Percentiles rank a stretch among this genome's conserved stretches.
phyloP scores from a whole-genome alignment of 2,797 vertebrate species.

The Anguilla marmorata region DNA sequence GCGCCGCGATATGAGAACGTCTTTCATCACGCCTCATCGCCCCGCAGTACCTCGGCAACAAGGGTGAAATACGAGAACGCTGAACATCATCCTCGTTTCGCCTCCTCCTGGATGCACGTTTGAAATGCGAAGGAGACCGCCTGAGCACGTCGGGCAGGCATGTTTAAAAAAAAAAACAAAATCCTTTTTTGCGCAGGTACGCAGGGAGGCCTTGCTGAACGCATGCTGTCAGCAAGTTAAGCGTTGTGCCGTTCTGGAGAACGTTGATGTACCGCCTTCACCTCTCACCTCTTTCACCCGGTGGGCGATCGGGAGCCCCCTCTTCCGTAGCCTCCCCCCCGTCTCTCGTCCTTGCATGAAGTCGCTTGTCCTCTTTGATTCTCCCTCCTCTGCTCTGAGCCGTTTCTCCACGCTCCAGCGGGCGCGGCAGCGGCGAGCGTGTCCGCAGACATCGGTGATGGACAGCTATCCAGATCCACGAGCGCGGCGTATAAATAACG shows the following conservation, averaged over 20 bases:
- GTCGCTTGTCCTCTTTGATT: conserved; percentile 15
- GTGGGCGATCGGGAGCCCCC: neutral
- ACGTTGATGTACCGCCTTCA: neutral
- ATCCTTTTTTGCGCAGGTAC: neutral
- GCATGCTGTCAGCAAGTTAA: neutral
- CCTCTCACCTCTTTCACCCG: neutral
- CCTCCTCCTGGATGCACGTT: neutral
- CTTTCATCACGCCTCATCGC: neutral
- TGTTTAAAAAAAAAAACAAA: neutral
- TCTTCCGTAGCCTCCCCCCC: neutral
- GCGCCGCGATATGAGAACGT: conserved; percentile 44
- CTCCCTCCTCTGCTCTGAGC: neutral
- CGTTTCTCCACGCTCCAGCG: neutral
- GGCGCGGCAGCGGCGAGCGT: neutral
- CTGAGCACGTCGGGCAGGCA: neutral
- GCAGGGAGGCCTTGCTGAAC: neutral
- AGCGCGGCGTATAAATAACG: neutral
- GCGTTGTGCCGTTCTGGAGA: neutral
- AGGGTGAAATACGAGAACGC: neutral
- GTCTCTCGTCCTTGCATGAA: neutral
- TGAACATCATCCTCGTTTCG: neutral
- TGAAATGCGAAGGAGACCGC: neutral
- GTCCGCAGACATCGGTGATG: neutral
- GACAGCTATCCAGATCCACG: conserved; percentile 2
- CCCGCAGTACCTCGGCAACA: neutral